Evolutionary conservation across 2,797 vertebrate genomes (phyloP).

Genomic region (Chaetophractus vellerosus): DNA sequence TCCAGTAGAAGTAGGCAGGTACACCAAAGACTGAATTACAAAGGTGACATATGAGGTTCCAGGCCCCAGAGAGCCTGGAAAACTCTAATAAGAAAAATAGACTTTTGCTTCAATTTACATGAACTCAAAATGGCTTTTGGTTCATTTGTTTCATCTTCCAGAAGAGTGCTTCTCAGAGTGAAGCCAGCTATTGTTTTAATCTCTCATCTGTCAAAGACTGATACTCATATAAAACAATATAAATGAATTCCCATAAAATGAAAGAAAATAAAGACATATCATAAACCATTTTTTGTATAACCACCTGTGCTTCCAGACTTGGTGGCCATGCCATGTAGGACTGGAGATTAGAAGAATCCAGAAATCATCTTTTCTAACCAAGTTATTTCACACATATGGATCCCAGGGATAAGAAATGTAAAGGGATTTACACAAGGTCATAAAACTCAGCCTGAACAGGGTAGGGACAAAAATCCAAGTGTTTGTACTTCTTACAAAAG

Average conservation of each 20-base stretch:
- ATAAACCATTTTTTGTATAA: neutral
- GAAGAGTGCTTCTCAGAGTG: neutral
- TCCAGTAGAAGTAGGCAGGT: neutral
- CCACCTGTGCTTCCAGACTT: neutral
- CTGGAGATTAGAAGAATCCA: neutral
- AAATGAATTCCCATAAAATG: neutral
- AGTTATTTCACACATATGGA: neutral
- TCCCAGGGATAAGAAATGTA: neutral
- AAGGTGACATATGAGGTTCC: neutral
- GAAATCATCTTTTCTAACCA: neutral
- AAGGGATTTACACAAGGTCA: neutral
- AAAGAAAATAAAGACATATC: neutral
- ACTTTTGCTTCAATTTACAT: neutral
- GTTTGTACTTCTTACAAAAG: neutral
- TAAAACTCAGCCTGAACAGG: neutral
- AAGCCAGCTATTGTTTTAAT: neutral
- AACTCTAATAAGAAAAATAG: neutral
- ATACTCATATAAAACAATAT: slow-evolving; percentile 8
- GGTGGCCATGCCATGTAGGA: neutral
- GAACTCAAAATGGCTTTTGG: neutral
- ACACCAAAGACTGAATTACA: neutral
- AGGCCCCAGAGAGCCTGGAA: neutral
- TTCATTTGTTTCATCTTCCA: slow-evolving; percentile 11
- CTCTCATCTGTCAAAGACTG: neutral
- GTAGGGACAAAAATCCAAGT: neutral